Conservation (phyloP, 2,113 vertebrate species). For the Macquaria ambigua region DNA sequence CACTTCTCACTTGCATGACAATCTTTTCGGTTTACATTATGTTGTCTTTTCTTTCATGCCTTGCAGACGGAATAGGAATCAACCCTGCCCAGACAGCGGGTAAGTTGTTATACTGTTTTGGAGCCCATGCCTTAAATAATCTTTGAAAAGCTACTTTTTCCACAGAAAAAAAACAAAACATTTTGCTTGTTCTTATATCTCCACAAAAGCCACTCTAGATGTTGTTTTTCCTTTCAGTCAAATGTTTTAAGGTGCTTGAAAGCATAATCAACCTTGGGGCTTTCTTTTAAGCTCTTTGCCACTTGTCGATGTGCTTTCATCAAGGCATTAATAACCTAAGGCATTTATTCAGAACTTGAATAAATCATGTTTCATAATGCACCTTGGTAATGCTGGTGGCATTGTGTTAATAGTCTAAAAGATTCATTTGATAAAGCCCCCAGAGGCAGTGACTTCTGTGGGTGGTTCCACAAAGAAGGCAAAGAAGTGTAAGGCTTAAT, state of each 20-base stretch:
- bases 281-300: slow-evolving; percentile 27
- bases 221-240: not conserved
- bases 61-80: slow-evolving; percentile 86
- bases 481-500: not conserved
- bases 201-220: not conserved
- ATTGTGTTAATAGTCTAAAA: slow-evolving; percentile 31
- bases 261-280: not conserved
- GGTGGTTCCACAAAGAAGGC: slow-evolving; percentile 8
- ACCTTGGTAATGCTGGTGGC: slow-evolving; percentile 24
- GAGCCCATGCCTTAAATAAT: not conserved
- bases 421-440: slow-evolving; percentile 17
- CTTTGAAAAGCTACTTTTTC: not conserved
- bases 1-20: slow-evolving; percentile 35
- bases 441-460: slow-evolving; percentile 7
- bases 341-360: slow-evolving; percentile 22
- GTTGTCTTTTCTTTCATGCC: slow-evolving; percentile 29
- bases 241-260: not conserved
- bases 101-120: slow-evolving; percentile 59
- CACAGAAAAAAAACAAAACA: not conserved
- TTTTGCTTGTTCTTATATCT: not conserved
- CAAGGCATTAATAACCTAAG: not conserved
- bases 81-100: slow-evolving; percentile 87
- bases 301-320: slow-evolving; percentile 22
- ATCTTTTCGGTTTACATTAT: not conserved
- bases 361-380: slow-evolving; percentile 29